Evolutionary conservation across 2,113 vertebrate species (phyloP).

Genomic region (Sylvilagus bachmani): DNA sequence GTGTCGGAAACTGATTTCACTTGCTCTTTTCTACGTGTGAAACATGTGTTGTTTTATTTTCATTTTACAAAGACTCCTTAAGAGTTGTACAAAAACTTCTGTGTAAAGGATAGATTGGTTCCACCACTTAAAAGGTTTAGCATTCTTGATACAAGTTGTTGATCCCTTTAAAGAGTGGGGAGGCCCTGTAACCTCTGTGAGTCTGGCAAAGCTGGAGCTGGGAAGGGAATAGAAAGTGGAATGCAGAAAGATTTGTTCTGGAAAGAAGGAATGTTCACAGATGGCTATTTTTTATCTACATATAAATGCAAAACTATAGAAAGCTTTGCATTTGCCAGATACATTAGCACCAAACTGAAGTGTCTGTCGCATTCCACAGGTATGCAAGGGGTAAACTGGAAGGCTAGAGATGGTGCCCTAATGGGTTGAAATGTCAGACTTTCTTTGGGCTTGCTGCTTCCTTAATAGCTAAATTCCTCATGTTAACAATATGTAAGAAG

Average conservation of each 20-base stretch:
- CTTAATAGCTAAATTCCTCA: constrained; percentile 3
- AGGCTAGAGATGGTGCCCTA: neutral
- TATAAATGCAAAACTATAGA: constrained; percentile 33
- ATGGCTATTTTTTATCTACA: constrained; percentile 4
- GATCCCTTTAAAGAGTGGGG: neutral
- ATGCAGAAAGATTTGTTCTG: too few relatives aligned
- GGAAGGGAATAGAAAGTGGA: neutral
- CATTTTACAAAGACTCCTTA: neutral
- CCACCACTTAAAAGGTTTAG: neutral
- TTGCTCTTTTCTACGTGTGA: constrained; percentile 30
- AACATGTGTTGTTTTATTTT: constrained; percentile 56
- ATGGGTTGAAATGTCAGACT: constrained; percentile 11
- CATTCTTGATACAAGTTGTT: neutral
- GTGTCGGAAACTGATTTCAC: constrained; percentile 46
- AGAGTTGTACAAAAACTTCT: neutral
- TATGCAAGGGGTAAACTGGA: neutral
- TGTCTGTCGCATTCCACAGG: constrained; percentile 7
- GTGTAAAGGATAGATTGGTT: neutral
- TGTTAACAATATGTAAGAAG: neutral
- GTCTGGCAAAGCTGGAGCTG: neutral
- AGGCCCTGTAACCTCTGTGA: constrained; percentile 18
- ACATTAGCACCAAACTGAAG: constrained; percentile 12
- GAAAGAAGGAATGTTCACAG: neutral
- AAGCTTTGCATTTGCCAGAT: neutral
- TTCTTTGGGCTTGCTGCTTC: constrained; percentile 27